These are phyloP conservation scores for Cuniculus paca DNA, from an alignment of 2,797 vertebrate genomes.

Conservation along the genomic window DNA sequence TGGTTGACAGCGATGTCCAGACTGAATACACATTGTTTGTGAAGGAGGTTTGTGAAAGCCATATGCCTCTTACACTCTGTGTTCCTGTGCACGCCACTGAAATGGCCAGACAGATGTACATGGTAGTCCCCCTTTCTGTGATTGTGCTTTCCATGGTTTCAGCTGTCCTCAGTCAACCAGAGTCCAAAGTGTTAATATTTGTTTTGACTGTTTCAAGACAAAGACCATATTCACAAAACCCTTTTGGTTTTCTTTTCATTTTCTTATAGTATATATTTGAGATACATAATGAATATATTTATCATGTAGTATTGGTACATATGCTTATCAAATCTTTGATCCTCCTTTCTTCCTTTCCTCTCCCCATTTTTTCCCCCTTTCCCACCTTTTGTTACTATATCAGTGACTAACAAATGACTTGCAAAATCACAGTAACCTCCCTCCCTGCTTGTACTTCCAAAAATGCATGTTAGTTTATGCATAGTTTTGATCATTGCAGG, in stretches of 20 bases:
- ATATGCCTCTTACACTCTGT: not conserved
- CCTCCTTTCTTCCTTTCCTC: not conserved
- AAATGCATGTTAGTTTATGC: not conserved
- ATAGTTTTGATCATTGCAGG: not conserved
- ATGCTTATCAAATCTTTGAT: not conserved
- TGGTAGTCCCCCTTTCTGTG: not conserved
- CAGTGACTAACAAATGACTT: not conserved
- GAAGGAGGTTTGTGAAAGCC: not conserved
- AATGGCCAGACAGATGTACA: not conserved
- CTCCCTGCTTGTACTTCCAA: not conserved
- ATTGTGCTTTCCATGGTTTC: not conserved
- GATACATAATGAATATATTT: not conserved
- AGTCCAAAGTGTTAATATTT: not conserved
- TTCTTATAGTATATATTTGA: not conserved
- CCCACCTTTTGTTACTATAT: not conserved
- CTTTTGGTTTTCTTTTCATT: not conserved
- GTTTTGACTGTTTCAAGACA: not conserved
- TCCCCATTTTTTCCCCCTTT: not conserved
- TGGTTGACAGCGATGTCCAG: not conserved
- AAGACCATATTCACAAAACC: not conserved
- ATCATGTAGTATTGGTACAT: not conserved
- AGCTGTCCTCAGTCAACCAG: not conserved
- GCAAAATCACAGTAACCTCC: not conserved
- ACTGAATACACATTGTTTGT: not conserved
- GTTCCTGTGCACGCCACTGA: no score